Conservation (phyloP, 2,888 invertebrate species). For the Malachius bipustulatus region DNA sequence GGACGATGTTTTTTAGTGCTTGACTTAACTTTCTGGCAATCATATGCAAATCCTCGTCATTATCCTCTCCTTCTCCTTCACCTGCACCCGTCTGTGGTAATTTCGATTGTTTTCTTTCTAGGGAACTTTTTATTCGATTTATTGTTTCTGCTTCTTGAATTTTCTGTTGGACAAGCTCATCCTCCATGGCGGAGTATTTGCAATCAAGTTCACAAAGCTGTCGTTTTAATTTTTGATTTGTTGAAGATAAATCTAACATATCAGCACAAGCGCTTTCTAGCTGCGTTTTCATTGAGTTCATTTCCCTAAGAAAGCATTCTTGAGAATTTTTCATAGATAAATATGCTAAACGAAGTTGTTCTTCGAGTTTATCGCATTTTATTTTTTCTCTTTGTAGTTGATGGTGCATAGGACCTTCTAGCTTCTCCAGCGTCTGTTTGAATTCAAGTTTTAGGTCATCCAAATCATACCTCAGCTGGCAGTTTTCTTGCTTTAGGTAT, state of each 20-base stretch:
- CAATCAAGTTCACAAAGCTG: constrained; percentile 22
- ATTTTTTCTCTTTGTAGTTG: constrained; percentile 23
- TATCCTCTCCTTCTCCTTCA: constrained; percentile 10
- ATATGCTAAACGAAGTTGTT: constrained; percentile 24
- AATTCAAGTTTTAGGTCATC: constrained; percentile 30
- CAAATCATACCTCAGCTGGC: constrained; percentile 28
- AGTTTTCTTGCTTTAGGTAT: constrained; percentile 28
- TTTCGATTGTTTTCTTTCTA: constrained; percentile 1
- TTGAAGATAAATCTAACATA: constrained; percentile 25
- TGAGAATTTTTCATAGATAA: constrained; percentile 22
- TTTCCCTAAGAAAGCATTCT: constrained; percentile 24
- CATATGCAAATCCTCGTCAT: constrained; percentile 20
- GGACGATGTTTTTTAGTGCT: constrained; percentile 25
- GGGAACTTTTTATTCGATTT: constrained; percentile 6
- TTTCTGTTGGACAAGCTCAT: constrained; percentile 34
- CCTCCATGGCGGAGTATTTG: constrained; percentile 29
- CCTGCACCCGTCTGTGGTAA: no score
- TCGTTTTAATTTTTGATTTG: constrained; percentile 18
- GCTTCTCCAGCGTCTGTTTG: constrained; percentile 29
- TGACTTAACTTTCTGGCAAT: constrained; percentile 30
- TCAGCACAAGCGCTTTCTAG: constrained; percentile 27
- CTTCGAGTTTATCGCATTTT: constrained; percentile 27
- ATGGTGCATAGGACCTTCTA: constrained; percentile 31
- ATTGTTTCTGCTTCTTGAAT: constrained; percentile 33
- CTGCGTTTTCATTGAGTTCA: constrained; percentile 27